Conservation (phyloP, 2,797 vertebrate genomes). For the Dendrocincla fuliginosa region DNA sequence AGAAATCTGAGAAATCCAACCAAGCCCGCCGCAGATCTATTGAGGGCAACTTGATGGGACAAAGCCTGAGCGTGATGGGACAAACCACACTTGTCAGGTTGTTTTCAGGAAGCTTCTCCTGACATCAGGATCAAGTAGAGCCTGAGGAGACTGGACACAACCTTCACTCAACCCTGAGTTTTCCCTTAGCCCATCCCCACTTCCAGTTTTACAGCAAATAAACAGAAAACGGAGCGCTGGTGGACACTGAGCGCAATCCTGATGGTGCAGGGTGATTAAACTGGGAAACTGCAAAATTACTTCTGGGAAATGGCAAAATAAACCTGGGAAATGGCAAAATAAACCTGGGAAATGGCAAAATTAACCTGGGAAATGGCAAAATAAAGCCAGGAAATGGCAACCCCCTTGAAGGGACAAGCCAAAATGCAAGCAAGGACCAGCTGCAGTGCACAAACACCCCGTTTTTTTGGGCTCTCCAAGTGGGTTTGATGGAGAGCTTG, state of each 20-base stretch:
- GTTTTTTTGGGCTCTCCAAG: rapidly evolving
- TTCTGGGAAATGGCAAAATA: not conserved
- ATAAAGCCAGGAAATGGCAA: not conserved
- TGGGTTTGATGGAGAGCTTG: rapidly evolving
- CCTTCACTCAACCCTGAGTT: not conserved
- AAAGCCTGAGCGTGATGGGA: not conserved
- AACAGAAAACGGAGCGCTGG: not conserved
- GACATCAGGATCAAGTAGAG: conserved; percentile 43
- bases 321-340: rapidly evolving
- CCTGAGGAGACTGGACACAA: not conserved
- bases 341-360: not conserved
- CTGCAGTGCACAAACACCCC: rapidly evolving
- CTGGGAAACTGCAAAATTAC: no score
- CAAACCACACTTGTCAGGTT: not conserved
- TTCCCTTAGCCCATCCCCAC: rapidly evolving
- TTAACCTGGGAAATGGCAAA: rapidly evolving
- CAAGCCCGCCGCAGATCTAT: rapidly evolving
- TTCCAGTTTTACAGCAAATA: not conserved
- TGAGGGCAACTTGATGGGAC: conserved; percentile 39
- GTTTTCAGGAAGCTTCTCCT: conserved; percentile 6
- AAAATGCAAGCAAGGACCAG: not conserved
- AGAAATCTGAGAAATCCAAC: not conserved
- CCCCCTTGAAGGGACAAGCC: rapidly evolving
- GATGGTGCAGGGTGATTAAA: no score
- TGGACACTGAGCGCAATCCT: rapidly evolving